Evolutionary conservation across 2,113 vertebrate genomes (phyloP), one percentile per base, ranked within the genome.

Genomic region (Opisthocomus hoazin): DNA sequence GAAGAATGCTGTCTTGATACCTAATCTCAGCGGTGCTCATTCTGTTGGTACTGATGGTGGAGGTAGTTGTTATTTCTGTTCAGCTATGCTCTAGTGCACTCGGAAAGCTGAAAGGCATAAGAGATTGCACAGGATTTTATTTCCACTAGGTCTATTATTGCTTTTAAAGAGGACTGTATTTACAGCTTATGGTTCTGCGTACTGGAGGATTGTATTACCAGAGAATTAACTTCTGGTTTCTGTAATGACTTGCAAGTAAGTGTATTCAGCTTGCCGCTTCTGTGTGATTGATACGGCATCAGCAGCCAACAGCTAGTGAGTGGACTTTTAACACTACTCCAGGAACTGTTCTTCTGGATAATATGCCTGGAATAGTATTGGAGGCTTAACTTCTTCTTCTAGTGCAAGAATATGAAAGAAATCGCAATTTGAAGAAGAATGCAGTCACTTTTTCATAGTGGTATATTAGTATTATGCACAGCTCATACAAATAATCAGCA

Each of bases 241-340:
- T 78, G 60, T 93, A 95, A 89, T 85, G 75, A 94, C 82, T 93
- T 95, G 73, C 53, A 77, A 92, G 82, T 77, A 37, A 84, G 69
- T 63, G 68, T 86, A 41, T 84, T 75, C 60, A 68, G 30, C 64
- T 60, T 82, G 58, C 81, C 48, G 56, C 85, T 81, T 58, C 93
- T 93, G 76, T 86, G 87, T 89, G 97, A 89, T 93, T 34, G 37
- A 80, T 95, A 69, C 3, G 7, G 91, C 84, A 84, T 69, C 76
- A 82, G 60, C 66, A 84, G 77, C 97, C 80, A n/a, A 96, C 97
- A 97, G 84, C 77, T 95, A 97, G 96, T 57, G 94, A 97, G 94
- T 77, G 56, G 64, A 21, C 94, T 93, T 95, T 48, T 78, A 92
- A 70, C 41, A 15, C 61, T 79, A 18, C 46, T 91, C 60, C 94